These are phyloP conservation scores for Neoarius graeffei DNA, from an alignment of 2,113 vertebrate species.

Conservation along the genomic window DNA sequence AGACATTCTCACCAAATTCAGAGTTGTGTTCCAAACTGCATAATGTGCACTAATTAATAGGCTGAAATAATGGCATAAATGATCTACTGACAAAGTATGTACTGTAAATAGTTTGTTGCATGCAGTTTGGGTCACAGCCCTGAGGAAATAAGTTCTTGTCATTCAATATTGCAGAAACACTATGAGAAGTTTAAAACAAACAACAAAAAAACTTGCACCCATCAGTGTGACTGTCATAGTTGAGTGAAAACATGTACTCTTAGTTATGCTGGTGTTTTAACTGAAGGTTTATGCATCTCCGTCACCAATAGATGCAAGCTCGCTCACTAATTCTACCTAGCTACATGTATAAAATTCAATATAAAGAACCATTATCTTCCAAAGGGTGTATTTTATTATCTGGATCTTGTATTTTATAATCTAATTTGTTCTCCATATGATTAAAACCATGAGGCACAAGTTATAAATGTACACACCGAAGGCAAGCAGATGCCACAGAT, in stretches of 20 bases:
- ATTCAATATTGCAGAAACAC: neutral
- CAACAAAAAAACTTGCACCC: neutral
- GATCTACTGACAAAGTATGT: neutral
- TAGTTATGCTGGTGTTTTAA: neutral
- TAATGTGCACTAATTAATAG: neutral
- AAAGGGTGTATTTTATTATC: neutral
- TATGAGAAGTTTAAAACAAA: neutral
- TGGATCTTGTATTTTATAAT: neutral
- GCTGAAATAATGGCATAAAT: neutral
- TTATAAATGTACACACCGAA: no score
- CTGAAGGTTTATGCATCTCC: neutral
- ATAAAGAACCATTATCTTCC: neutral
- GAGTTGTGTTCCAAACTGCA: neutral
- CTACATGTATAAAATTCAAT: neutral
- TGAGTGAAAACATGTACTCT: neutral
- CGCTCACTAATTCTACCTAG: neutral
- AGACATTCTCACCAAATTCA: neutral
- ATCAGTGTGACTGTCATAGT: neutral
- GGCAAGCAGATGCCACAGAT: no score
- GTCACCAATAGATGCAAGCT: neutral
- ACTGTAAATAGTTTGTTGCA: neutral
- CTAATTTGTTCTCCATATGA: no score
- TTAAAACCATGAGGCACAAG: no score
- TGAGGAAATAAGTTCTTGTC: neutral
- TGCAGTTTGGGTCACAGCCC: neutral